These are phyloP conservation scores for Drosophila bunnanda DNA, from an alignment of 2,888 invertebrate species.

Conservation along the genomic window DNA sequence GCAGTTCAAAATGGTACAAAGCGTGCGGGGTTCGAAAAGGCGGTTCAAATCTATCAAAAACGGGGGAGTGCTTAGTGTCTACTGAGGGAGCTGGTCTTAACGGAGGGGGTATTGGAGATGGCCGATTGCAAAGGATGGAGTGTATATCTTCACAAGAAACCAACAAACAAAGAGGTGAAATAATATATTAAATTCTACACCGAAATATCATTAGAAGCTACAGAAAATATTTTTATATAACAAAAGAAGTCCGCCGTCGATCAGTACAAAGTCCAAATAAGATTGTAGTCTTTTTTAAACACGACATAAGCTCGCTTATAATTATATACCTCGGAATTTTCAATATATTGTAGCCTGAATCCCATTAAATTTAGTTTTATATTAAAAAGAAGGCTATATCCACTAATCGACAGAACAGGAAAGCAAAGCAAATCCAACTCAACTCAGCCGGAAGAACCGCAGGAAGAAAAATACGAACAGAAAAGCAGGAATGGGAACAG, in stretches of 20 bases:
- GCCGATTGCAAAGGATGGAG: not conserved
- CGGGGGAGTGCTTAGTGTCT: constrained; percentile 25
- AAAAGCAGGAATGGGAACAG: not conserved
- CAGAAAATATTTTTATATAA: no score
- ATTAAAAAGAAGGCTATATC: no score
- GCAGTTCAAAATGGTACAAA: constrained; percentile 34
- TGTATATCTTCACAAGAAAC: not conserved
- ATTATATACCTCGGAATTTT: no score
- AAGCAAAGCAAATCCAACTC: constrained; percentile 34
- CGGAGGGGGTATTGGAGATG: not conserved
- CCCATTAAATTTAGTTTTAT: no score
- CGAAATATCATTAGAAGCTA: not conserved
- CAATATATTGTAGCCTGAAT: no score
- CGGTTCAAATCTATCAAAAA: constrained; percentile 18
- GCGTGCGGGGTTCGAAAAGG: constrained; percentile 29
- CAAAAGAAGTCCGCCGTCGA: no score
- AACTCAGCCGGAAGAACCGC: constrained; percentile 8
- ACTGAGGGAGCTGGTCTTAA: constrained; percentile 10
- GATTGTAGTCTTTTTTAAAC: no score
- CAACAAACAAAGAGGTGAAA: not conserved
- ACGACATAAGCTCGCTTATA: no score
- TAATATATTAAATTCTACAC: not conserved
- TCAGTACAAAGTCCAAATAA: no score
- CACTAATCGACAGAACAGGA: no score
- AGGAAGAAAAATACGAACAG: not conserved